Evolutionary conservation across 2,797 vertebrate genomes (phyloP), one percentile per base, ranked within the genome.

Genomic region (Girardinus metallicus): DNA sequence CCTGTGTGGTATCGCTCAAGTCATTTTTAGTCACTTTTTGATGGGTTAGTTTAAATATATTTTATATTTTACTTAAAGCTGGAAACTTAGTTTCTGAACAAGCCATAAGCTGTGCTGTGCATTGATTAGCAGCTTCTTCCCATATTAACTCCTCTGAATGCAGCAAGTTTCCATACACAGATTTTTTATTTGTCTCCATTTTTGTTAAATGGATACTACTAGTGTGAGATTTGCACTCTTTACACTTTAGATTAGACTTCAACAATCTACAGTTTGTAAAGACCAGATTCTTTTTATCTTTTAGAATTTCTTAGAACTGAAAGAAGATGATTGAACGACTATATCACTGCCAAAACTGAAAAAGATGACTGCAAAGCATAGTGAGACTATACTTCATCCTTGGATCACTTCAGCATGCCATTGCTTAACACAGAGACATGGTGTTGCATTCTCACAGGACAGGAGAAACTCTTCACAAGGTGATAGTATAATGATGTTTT

Each of bases 401-500:
- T 41, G 11, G 36, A 26, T 41, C 64, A 68, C 10, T 68, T 23
- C 64, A 68, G 21, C 64, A 68, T 41, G 21, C 34, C 36, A 41
- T 39, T 68, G 36, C 64, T 41, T 41, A 41, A 68, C 66, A 43
- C 23, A n/a, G 64, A 26, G 36, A 41, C 36, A 26, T 36, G 2
- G 23, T 43, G 39, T 7, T 70, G 66, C 26, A 70, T 26, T 70
- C 66, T 43, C 66, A 70, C 11, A 43, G 39, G 39, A 53, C 21
- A 51, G 39, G 74, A 73, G 44, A 68, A n/a, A 77, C 80, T 71
- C 74, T 78, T 80, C 29, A 5, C 41, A 57, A 83, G 74, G 73
- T 84, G 80, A 77, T 79, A 49, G 73, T 88, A 73, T 70, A 51
- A 76, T 3, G 0, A 80, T 82, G 84, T 87, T 82, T 85, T 81